Conservation (phyloP, 2,888 invertebrate genomes). For the Tetanocera ferruginea region DNA sequence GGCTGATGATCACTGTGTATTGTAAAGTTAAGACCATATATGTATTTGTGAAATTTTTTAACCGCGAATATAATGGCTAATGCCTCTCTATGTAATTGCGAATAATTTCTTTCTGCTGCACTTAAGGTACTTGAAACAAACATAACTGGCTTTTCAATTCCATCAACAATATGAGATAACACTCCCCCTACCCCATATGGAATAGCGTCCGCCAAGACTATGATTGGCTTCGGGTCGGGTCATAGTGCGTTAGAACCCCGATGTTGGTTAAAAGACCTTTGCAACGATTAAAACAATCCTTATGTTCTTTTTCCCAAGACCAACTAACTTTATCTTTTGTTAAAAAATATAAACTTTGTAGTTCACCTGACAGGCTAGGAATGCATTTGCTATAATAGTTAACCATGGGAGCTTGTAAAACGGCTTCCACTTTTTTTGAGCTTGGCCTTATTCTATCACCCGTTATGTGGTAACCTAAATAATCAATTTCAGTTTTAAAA, state of each 20-base stretch:
- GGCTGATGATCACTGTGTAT: conserved; percentile 31
- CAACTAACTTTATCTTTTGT: neutral
- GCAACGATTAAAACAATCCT: neutral
- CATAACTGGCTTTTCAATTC: neutral
- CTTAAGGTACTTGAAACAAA: neutral
- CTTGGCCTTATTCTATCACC: conserved; percentile 22
- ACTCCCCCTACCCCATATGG: too few species aligned
- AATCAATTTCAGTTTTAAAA: conserved; percentile 1
- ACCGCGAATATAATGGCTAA: conserved; percentile 32
- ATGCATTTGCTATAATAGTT: conserved; percentile 35
- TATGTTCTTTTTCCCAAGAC: neutral
- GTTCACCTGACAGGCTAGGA: conserved; percentile 12
- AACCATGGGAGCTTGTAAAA: conserved; percentile 10
- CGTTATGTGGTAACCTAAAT: conserved; percentile 32
- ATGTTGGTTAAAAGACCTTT: neutral
- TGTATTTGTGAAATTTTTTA: conserved; percentile 20
- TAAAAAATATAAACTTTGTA: neutral
- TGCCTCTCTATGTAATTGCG: conserved; percentile 36
- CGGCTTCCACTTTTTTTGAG: conserved; percentile 19
- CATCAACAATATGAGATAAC: conserved; percentile 7
- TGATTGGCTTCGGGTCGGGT: neutral
- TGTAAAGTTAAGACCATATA: conserved; percentile 28
- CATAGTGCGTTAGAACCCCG: neutral
- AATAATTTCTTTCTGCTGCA: neutral
- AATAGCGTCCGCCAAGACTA: too few species aligned